Evolutionary conservation across 2,888 invertebrate species (phyloP).

Genomic region (Brachycybe producta): DNA sequence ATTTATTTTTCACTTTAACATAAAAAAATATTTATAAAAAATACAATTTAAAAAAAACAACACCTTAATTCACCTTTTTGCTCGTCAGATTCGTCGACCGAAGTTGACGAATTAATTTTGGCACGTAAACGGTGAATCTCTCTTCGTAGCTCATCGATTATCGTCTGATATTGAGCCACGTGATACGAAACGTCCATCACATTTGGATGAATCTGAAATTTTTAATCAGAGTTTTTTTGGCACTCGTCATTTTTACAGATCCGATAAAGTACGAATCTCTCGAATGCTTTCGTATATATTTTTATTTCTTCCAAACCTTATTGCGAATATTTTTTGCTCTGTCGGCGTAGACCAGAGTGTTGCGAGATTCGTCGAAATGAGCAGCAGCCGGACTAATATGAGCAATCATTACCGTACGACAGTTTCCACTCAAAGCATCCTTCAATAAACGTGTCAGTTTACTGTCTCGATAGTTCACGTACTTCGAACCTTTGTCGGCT

Average conservation of each 20-base stretch:
- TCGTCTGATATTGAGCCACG: constrained; percentile 69
- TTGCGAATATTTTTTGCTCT: constrained; percentile 87
- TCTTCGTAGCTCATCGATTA: constrained; percentile 65
- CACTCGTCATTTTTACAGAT: too few relatives aligned
- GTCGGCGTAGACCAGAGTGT: constrained; percentile 86
- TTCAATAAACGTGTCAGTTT: constrained; percentile 66
- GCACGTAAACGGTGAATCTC: constrained; percentile 48
- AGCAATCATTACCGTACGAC: constrained; percentile 95
- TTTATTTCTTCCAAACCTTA: constrained; percentile 46
- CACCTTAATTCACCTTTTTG: neutral
- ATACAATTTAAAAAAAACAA: neutral
- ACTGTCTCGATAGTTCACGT: constrained; percentile 91
- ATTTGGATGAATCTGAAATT: constrained; percentile 47
- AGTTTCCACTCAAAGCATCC: constrained; percentile 78
- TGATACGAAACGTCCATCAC: constrained; percentile 56
- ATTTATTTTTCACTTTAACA: neutral
- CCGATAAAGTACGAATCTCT: too few relatives aligned
- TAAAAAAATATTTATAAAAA: neutral
- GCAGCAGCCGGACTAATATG: constrained; percentile 73
- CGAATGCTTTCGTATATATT: too few relatives aligned
- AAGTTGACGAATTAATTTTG: constrained; percentile 24
- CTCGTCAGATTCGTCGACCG: neutral
- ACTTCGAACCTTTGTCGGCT: constrained; percentile 34
- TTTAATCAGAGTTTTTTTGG: neutral
- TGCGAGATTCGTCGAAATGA: constrained; percentile 81